Evolutionary conservation across 2,888 invertebrate genomes (phyloP).

Genomic region (Acrobasis repandana): DNA sequence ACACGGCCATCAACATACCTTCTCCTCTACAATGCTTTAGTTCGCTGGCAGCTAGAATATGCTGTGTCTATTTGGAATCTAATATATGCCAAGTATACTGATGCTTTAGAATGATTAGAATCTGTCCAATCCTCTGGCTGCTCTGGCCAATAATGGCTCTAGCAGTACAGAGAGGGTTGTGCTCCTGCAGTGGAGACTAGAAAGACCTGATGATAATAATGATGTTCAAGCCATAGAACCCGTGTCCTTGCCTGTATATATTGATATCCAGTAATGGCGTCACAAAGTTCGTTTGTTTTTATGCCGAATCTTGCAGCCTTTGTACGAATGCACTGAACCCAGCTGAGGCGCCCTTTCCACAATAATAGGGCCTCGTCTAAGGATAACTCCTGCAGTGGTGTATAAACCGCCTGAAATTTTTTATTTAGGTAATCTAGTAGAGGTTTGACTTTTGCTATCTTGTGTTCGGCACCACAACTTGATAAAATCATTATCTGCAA

Average conservation of each 20-base stretch:
- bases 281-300: constrained; percentile 41
- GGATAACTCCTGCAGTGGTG: constrained; percentile 23
- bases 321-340: constrained; percentile 40
- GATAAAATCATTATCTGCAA: constrained; percentile 22
- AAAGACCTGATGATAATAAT: no score
- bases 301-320: constrained; percentile 41
- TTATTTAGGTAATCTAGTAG: constrained; percentile 22
- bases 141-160: no score
- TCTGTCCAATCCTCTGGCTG: no score
- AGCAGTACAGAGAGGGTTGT: no score
- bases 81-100: no score
- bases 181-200: no score
- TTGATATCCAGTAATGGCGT: constrained; percentile 33
- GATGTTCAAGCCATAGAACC: no score
- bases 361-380: constrained; percentile 39
- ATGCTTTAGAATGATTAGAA: no score
- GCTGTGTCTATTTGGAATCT: no score
- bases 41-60: no score
- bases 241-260: constrained; percentile 31
- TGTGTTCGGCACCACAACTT: constrained; percentile 13
- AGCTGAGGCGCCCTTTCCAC: constrained; percentile 37
- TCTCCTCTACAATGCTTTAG: no score
- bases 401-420: constrained; percentile 24
- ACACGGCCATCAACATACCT: no score
- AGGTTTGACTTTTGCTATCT: constrained; percentile 26